Conservation (phyloP, 2,888 invertebrate genomes). For the Pollenia griseotomentosa region DNA sequence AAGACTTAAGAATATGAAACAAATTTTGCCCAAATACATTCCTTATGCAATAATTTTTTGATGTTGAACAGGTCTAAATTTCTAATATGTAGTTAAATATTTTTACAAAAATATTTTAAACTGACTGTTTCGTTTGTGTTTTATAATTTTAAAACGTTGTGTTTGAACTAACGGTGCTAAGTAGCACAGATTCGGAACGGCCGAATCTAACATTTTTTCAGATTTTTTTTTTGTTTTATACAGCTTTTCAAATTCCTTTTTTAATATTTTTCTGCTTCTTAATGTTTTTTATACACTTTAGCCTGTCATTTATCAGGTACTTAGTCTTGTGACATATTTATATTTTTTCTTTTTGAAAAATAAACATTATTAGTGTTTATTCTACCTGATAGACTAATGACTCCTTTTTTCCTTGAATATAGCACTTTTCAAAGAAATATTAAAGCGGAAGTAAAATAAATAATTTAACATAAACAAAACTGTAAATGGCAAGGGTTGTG, state of each 20-base stretch:
- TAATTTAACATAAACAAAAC: conserved; percentile 27
- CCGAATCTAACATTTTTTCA: no score
- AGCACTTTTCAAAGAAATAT: conserved; percentile 38
- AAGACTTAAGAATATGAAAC: no score
- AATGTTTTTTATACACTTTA: conserved; percentile 12
- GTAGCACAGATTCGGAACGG: background rate
- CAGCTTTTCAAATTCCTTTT: background rate
- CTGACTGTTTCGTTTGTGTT: no score
- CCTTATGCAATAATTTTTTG: no score
- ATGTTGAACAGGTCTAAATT: background rate
- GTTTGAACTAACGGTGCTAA: background rate
- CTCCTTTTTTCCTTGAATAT: conserved; percentile 39
- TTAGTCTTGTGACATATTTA: conserved; percentile 26
- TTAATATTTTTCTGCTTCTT: background rate
- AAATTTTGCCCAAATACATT: no score
- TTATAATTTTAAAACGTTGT: background rate
- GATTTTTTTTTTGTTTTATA: background rate
- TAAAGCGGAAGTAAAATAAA: conserved; percentile 46
- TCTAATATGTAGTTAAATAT: no score
- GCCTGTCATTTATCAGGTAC: background rate
- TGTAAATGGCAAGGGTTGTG: conserved; percentile 31
- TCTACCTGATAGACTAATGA: conserved; percentile 31
- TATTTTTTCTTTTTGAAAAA: background rate
- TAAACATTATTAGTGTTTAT: conserved; percentile 5
- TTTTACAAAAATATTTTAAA: no score